These are phyloP conservation scores for Andrena chrysosceles DNA, from an alignment of 2,888 invertebrate genomes.

Conservation along the genomic window DNA sequence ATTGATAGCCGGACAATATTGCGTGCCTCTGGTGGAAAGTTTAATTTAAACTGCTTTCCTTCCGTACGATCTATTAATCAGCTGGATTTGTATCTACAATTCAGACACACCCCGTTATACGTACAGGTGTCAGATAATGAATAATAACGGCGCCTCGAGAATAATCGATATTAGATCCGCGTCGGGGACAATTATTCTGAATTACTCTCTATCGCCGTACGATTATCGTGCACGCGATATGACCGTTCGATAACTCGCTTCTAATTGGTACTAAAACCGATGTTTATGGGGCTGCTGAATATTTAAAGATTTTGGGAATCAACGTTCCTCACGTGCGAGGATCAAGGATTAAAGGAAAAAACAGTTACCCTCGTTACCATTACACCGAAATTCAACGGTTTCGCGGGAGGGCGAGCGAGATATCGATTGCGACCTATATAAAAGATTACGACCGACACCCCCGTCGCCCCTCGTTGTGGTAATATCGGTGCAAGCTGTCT, in stretches of 20 bases:
- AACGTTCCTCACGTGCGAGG: too few relatives aligned
- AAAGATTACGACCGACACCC: conserved; percentile 42
- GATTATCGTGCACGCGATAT: neutral
- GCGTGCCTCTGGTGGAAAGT: neutral
- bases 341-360: neutral
- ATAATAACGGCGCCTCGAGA: conserved; percentile 7
- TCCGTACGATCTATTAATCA: neutral
- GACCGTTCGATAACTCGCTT: neutral
- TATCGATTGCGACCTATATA: conserved; percentile 65
- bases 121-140: neutral
- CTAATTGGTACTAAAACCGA: neutral
- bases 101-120: neutral
- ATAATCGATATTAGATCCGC: conserved; percentile 24
- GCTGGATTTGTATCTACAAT: neutral
- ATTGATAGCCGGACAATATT: too few relatives aligned
- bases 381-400: conserved; percentile 54
- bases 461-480: conserved; percentile 27
- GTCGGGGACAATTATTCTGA: conserved; percentile 24
- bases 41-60: neutral
- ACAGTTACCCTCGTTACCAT: conserved; percentile 25
- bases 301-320: neutral
- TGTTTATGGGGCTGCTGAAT: neutral
- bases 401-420: conserved; percentile 32
- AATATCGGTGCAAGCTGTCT: conserved; percentile 36
- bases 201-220: conserved; percentile 13